Percentiles rank a stretch among this genome's conserved stretches.
phyloP scores from a whole-genome alignment of 2,113 vertebrate species.

The Ciconia boyciana region DNA sequence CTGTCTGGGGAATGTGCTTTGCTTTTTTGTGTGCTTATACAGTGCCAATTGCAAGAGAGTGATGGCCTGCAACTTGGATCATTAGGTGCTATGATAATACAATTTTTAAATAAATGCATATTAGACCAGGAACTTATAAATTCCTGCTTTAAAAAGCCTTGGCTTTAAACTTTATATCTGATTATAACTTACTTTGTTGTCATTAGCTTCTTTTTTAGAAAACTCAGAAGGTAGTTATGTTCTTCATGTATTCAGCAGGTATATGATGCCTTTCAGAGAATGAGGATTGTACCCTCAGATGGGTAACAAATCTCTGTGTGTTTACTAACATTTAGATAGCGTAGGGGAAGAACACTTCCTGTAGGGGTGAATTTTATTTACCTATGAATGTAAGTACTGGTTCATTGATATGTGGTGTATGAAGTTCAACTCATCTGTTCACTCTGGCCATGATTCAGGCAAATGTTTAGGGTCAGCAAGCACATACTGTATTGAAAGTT shows the following conservation, averaged over 20 bases:
- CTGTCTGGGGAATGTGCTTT: neutral
- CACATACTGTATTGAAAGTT: neutral
- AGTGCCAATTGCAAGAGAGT: neutral
- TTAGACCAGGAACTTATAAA: neutral
- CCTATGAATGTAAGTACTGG: neutral
- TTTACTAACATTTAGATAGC: neutral
- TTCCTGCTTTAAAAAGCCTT: neutral
- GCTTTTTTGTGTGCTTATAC: neutral
- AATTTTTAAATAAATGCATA: neutral
- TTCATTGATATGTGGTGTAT: neutral
- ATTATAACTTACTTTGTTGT: constrained; percentile 3
- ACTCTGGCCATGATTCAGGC: neutral
- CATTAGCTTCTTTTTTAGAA: constrained; percentile 9
- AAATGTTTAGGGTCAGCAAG: neutral
- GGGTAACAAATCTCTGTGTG: neutral
- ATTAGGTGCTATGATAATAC: neutral
- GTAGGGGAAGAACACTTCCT: neutral
- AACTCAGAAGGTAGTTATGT: neutral
- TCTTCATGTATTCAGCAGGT: neutral
- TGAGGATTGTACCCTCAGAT: neutral
- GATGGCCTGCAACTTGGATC: neutral
- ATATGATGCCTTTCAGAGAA: neutral
- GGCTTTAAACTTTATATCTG: neutral
- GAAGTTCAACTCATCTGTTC: neutral
- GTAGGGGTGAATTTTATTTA: neutral